Base-by-base conservation (phyloP, 2,797 vertebrate species). In the Lacerta bilineata region DNA sequence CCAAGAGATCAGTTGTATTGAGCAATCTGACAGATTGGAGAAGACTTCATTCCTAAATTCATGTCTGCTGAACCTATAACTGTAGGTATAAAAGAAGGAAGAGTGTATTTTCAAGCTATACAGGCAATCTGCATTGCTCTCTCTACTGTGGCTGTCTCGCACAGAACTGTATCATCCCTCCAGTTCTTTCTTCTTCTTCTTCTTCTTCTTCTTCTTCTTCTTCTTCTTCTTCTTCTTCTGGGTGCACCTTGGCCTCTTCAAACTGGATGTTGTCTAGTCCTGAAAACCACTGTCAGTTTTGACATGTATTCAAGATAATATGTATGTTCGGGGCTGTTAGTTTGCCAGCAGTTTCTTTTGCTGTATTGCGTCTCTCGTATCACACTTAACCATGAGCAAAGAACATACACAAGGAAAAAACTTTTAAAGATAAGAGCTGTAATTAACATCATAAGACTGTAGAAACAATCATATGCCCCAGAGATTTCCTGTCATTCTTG, bases 391-490 rank as follows among this genome's bases (percentile, higher is more conserved):
- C 55, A 17, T 3, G 72, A 93, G 71, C 91, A 87, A 71, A 93
- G 93, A 89, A 90, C 81, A 90, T 90, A 93, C 94, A 85, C 81
- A 81, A 84, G 91, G 59, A 83, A 59, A 79, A 72, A 85, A 89
- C 90, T 92, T 92, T 85, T 91, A 74, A 92, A 83, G 90, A 87
- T 94, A 95, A 96, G 94, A 92, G 85, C 92, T 93, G 91, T 92
- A 95, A 94, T 96, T 96, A 95, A 92, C 93, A 96, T 95, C 88
- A 91, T 90, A 94, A 95, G 68, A 89, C 92, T 93, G 81, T 87
- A 87, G 90, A 93, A 96, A 93, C 86, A 68, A 83, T 43, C 39
- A 17, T 89, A 93, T 83, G 94, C 94, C 92, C 92, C 87, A 74
- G 89, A 94, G 93, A 86, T 85, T 94, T 94, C 88, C 87, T 90